Conservation (phyloP, 2,888 invertebrate species). For the Mechanitis messenoides region DNA sequence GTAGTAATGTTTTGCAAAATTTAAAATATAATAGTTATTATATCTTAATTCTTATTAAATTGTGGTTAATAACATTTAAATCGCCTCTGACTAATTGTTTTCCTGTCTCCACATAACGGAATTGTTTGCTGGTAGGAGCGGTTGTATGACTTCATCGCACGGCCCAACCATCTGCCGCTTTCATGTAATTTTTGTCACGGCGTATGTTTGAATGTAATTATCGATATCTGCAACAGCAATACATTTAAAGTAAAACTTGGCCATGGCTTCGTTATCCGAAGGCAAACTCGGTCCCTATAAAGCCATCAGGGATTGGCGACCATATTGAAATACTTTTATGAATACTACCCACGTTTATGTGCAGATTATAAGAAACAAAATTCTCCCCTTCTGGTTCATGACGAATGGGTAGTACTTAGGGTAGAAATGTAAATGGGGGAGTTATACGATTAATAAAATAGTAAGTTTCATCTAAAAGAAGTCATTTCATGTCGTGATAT, state of each 20-base stretch:
- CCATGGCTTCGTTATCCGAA: slow-evolving; percentile 12
- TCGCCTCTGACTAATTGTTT: slow-evolving; percentile 30
- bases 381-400: slow-evolving; percentile 3
- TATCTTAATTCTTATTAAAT: not conserved
- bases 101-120: slow-evolving; percentile 39
- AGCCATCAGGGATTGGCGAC: not conserved
- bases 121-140: slow-evolving; percentile 42
- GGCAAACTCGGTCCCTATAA: slow-evolving; percentile 12
- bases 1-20: no score
- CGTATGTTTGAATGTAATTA: slow-evolving; percentile 16
- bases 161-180: slow-evolving; percentile 33
- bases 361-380: not conserved
- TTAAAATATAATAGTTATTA: no score
- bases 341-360: slow-evolving; percentile 4
- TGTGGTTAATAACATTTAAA: not conserved
- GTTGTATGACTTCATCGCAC: slow-evolving; percentile 49
- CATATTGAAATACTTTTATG: not conserved
- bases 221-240: slow-evolving; percentile 11
- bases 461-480: not conserved
- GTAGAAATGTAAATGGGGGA: not conserved
- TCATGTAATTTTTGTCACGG: slow-evolving; percentile 22
- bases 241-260: slow-evolving; percentile 15
- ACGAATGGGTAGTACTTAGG: slow-evolving; percentile 1
- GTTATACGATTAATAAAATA: not conserved
- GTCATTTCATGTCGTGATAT: slow-evolving; percentile 5